A percentile compares a stretch with the other conserved stretches of the same genome.
Conservation (phyloP, 2,113 vertebrate genomes). For the Pao palembangensis region DNA sequence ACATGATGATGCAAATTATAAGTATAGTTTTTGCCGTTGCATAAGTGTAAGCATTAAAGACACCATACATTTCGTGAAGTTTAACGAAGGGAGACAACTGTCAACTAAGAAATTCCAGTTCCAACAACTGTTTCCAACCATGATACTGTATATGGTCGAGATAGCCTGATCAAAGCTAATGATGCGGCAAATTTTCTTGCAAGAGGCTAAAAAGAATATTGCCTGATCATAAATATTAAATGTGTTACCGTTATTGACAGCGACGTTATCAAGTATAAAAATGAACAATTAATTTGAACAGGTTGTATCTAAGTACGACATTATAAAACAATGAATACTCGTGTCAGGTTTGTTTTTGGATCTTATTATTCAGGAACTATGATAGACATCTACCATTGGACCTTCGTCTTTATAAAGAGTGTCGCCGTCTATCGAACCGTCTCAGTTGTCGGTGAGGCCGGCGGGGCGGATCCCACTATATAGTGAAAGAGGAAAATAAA, state of each 20-base stretch:
- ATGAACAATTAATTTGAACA: accelerated
- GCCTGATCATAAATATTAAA: constrained; percentile 42
- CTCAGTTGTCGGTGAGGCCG: constrained; percentile 83
- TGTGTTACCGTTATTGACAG: not conserved
- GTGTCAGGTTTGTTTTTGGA: not conserved
- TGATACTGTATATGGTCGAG: constrained; percentile 1
- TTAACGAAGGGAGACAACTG: constrained; percentile 7
- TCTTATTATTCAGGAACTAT: constrained; percentile 43
- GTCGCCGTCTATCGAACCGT: constrained; percentile 59
- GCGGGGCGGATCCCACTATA: constrained; percentile 77
- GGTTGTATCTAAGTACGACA: accelerated
- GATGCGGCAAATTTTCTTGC: constrained; percentile 66
- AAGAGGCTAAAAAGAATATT: constrained; percentile 11
- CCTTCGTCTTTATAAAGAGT: constrained; percentile 74
- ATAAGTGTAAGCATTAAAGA: too few relatives aligned
- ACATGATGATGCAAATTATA: too few relatives aligned
- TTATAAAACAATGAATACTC: accelerated
- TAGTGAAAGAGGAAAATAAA: constrained; percentile 64
- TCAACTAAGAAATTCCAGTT: not conserved
- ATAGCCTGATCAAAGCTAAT: constrained; percentile 61
- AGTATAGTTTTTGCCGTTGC: too few relatives aligned
- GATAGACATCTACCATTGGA: constrained; percentile 45
- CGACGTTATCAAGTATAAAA: accelerated
- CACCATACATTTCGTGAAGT: too few relatives aligned
- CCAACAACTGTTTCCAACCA: constrained; percentile 9